A percentile compares a stretch with the other conserved stretches of the same genome.
These are phyloP conservation scores for Eristalis tenax DNA, from an alignment of 2,888 invertebrate genomes.

Conservation along the genomic window DNA sequence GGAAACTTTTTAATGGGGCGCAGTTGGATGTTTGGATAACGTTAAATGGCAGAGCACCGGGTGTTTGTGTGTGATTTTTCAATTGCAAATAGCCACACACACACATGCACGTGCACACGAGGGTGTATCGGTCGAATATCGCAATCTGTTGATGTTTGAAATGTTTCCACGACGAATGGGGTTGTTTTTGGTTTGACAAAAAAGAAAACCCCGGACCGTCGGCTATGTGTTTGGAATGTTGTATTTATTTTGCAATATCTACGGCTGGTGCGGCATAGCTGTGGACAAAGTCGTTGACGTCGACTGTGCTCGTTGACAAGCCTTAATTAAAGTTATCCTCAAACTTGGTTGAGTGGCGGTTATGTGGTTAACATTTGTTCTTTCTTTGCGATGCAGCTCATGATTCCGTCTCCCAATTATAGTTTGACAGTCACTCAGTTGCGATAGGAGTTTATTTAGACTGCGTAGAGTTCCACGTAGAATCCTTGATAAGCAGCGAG, in stretches of 20 bases:
- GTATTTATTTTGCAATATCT: neutral
- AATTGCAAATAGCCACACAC: neutral
- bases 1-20: slow-evolving; percentile 53
- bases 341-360: too few species aligned
- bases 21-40: slow-evolving; percentile 43
- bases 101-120: neutral
- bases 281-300: too few species aligned
- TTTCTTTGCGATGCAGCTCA: too few species aligned
- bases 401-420: too few species aligned
- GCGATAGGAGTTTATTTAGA: too few species aligned
- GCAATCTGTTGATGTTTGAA: neutral
- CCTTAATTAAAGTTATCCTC: too few species aligned
- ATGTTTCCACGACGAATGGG: neutral
- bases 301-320: too few species aligned
- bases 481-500: too few species aligned
- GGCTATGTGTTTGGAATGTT: neutral
- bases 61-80: slow-evolving; percentile 7
- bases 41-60: slow-evolving; percentile 1
- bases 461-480: too few species aligned
- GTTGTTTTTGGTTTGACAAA: neutral
- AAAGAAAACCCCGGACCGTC: neutral
- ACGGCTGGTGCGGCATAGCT: too few species aligned
- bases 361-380: too few species aligned
- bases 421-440: too few species aligned
- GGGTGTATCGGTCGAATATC: neutral